phyloP scores from a whole-genome alignment of 1,140 invertebrate genomes.

The Drosophila biarmipes region DNA sequence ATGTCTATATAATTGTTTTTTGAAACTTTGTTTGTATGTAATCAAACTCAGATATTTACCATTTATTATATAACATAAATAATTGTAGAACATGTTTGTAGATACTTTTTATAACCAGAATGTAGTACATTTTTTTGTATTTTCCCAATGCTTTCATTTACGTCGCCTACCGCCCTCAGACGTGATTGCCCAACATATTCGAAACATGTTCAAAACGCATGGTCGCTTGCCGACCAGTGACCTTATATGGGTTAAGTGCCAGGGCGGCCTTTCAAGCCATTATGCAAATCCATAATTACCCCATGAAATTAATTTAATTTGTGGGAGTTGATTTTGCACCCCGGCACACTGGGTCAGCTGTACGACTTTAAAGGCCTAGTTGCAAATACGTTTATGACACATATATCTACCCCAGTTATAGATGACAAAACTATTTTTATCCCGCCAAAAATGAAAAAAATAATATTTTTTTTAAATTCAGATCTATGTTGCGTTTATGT shows the following conservation, averaged over 20 bases:
- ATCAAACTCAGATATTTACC: no score
- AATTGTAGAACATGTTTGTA: no score
- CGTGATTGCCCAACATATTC: background rate
- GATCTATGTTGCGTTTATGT: no score
- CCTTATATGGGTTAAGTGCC: constrained; percentile 11
- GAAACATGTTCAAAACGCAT: background rate
- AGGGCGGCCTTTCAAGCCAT: constrained; percentile 12
- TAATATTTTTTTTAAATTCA: background rate
- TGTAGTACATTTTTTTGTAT: background rate
- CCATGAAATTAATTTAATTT: constrained; percentile 46
- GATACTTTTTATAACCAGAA: background rate
- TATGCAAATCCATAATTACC: constrained; percentile 48
- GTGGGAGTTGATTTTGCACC: constrained; percentile 32
- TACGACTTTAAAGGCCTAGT: background rate
- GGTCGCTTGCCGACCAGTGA: constrained; percentile 5
- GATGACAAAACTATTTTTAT: no score
- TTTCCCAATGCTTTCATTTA: background rate
- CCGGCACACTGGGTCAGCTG: background rate
- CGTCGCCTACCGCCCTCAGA: background rate
- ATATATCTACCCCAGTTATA: no score
- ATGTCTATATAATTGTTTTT: no score
- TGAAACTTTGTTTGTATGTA: no score
- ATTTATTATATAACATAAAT: no score
- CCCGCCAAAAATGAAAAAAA: no score
- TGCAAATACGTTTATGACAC: no score